Evolutionary conservation across 2,113 vertebrate species (phyloP), one percentile per base, ranked within the genome.

Genomic region (Apodemus speciosus): DNA sequence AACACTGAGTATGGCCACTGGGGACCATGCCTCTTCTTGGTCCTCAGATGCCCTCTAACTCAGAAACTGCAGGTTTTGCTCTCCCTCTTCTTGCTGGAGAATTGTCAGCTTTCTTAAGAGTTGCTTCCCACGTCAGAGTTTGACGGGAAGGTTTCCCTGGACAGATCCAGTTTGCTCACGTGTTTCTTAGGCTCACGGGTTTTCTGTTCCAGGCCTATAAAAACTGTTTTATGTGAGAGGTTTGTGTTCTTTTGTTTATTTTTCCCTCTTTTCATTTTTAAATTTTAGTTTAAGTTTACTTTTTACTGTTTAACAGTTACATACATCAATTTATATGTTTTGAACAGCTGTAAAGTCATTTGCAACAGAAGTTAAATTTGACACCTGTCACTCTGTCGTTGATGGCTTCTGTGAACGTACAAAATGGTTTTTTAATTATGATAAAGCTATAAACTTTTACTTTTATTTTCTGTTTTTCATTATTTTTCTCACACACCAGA

Each of bases 401-500:
- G 10, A 43, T 43, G 9, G 27, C 18, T 56, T 9, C 49, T 53
- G 3, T 62, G 62, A 77, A 25, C 35, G 23, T 72, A 71, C 10
- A 40, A 86, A 93, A 58, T 21, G 6, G 35, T 25, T 88, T 71
- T 25, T 11, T 66, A 9, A 62, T 89, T 35, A 25, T 73, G 64
- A 80, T 18, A 1, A 9, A 71, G 6, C 35, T 46, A 16, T 66
- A 89, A 91, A 83, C 7, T 56, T 88, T 88, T 15, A 56, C 77
- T 38, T 75, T 87, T 38, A 58, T 81, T 89, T 73, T 64, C 77
- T 1, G 23, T 62, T 88, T 88, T 84, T 53, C 76, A n/a, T 93
- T 30, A 40, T 88, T 49, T 94, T 9, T 16, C 51, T 71, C 53
- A 9, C 40, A 79, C 10, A 38, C 79, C 88, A 58, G 35, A 94